Evolutionary conservation across 2,797 vertebrate species (phyloP), one percentile per base, ranked within the genome.

Genomic region (Coccyzus lansbergi): DNA sequence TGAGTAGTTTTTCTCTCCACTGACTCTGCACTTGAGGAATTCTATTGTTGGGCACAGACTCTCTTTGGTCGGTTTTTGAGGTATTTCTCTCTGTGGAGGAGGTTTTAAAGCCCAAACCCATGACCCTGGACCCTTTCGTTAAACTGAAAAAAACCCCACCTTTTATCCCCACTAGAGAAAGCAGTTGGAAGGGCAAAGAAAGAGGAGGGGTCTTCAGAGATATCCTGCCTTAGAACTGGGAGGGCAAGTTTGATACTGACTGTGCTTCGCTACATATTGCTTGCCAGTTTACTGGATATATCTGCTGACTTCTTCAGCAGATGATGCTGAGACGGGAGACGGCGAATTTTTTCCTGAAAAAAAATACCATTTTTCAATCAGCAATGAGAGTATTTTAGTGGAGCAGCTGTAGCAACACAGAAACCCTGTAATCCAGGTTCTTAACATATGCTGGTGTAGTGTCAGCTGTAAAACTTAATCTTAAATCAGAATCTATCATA

Each of bases 21-120:
- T 96, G 76, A 79, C 76, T 97, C 69, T 95, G 97, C 97, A 97
- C 96, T 96, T 97, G 76, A 70, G 97, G 98, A 98, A 98, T 98
- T 97, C 98, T 97, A 75, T 98, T 98, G 97, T 98, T 97, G 96
- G 85, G 38, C 76, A 58, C 15, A 48, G 95, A 84, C 98, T 97
- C 97, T 81, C 86, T 97, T 98, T 97, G 12, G 24, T 48, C 14
- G 8, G 56, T 72, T 87, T 68, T 33, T 28, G 21, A 55, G 25
- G n/a, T 9, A 5, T 20, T 70, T 83, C 34, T 55, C 82, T 87
- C 44, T 53, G 2, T 11, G 15, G 64, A 91, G 44, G 49, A 67
- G 13, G 18, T 60, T 91, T 63, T 51, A 44, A 82, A 83, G n/a
- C 36, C 38, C 20, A 38, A 80, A 81, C 24, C 3, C 11, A 9